Conservation (phyloP, 2,888 invertebrate genomes). For the Drosophila yooni region DNA sequence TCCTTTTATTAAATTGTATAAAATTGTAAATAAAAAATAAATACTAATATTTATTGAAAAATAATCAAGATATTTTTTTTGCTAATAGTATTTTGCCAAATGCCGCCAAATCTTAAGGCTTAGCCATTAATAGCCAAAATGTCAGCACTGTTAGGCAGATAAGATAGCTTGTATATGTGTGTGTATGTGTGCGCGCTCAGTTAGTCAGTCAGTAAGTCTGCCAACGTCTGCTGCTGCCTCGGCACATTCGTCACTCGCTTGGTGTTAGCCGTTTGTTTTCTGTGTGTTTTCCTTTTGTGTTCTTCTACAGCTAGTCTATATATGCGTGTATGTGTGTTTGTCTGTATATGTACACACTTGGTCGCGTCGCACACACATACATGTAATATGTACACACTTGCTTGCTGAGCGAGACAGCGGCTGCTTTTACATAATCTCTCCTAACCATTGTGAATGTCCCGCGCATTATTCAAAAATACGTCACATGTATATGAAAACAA, state of each 20-base stretch:
- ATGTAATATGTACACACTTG: conserved; percentile 33
- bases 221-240: conserved; percentile 57
- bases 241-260: conserved; percentile 68
- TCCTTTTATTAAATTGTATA: not conserved
- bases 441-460: conserved; percentile 51
- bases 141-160: not conserved
- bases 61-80: not conserved
- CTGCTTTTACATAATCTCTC: conserved; percentile 61
- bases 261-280: conserved; percentile 31
- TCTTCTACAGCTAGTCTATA: conserved; percentile 21
- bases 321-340: not conserved
- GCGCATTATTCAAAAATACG: conserved; percentile 45
- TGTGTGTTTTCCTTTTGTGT: conserved; percentile 17
- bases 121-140: not conserved
- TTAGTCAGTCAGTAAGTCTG: conserved; percentile 72
- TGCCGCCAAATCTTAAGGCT: not conserved
- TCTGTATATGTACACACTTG: not conserved
- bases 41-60: not conserved
- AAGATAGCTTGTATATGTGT: conserved; percentile 20
- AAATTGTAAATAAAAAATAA: not conserved
- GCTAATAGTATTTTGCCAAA: not conserved
- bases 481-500: not conserved
- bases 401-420: conserved; percentile 46
- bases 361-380: conserved; percentile 17
- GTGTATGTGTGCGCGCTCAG: conserved; percentile 42